Base-by-base conservation (phyloP, 92 coral and sea anemone species). In the Porites lobata region DNA sequence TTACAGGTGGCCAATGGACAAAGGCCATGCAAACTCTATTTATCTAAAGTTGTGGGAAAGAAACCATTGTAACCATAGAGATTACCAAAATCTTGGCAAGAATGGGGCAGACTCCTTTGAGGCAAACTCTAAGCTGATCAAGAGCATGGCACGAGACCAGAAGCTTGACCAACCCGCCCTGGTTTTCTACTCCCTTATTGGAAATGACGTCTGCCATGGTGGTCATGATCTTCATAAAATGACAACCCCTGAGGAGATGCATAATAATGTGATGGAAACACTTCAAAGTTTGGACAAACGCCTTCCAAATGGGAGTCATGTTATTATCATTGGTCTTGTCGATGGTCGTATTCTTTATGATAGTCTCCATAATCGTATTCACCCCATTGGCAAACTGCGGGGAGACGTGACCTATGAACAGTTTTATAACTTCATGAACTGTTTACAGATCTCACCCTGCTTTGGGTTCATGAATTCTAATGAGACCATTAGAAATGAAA, bases 21-120 rank as follows among this genome's bases (percentile, higher is more conserved):
- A 89, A 66, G 99, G 99, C n/a, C 93, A 95, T 70, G 90, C 86
- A 22, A 90, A 96, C 67, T 98, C 99, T 21, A 76, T 98, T 78
- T 98, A 98, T 84, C 78, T 91, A 20, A 96, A 94, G 65, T 85
- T 98, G 7, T 94, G 93, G 91, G 87, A 92, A 68, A 92, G 99
- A 50, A 98, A 98, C 79, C 98, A 85, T 52, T 98, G 99, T 90
- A 95, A 98, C 85, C 99, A 98, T 74, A 88, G 99, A 77, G 99
- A 98, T 85, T 98, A 95, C 32, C 99, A 98, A 88, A 98, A 98
- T 86, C 88, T 98, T 29, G 99, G 93, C 72, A 98, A 98, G 86
- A 98, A 98, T 91, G 99, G 99, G 17, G 99, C 98, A 10, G 96
- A 98, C 65, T 98, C 99, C 14, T 98, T 98, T 83, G 94, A 80